Percentiles rank a stretch among this genome's conserved stretches.
phyloP scores from a whole-genome alignment of 2,888 invertebrate species.

The Sceliomorpha sp. region DNA sequence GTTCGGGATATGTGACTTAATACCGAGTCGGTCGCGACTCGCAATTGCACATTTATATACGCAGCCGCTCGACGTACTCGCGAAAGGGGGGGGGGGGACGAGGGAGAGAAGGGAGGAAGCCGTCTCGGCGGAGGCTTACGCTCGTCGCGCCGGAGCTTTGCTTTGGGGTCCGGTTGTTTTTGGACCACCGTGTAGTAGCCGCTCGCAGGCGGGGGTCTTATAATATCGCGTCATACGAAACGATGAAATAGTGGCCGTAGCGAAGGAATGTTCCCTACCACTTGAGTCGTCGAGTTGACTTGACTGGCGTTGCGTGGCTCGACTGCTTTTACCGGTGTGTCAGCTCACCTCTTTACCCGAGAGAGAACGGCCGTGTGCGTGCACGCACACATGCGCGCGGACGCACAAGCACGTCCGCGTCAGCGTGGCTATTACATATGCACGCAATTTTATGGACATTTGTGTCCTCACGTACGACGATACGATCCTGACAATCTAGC shows the following conservation, averaged over 20 bases:
- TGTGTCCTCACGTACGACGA: constrained; percentile 13
- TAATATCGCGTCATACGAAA: constrained; percentile 80
- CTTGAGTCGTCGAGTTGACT: constrained; percentile 78
- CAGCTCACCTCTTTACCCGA: constrained; percentile 60
- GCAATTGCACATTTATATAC: constrained; percentile 49
- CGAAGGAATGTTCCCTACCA: constrained; percentile 79
- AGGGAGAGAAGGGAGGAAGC: background rate
- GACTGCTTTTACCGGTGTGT: constrained; percentile 70
- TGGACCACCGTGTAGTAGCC: constrained; percentile 78
- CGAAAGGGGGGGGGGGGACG: constrained; percentile 3
- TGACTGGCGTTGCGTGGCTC: constrained; percentile 74
- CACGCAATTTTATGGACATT: constrained; percentile 36
- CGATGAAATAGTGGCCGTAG: constrained; percentile 80
- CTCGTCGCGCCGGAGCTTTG: no score
- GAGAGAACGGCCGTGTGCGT: constrained; percentile 14
- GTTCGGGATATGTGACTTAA: constrained; percentile 39
- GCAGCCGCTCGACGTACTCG: constrained; percentile 5
- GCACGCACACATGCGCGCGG: constrained; percentile 9
- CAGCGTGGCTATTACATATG: constrained; percentile 11
- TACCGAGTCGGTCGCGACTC: constrained; percentile 4
- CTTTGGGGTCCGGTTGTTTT: constrained; percentile 65
- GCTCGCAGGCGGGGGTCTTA: constrained; percentile 79
- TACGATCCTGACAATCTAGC: constrained; percentile 17
- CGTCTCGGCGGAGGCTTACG: no score
- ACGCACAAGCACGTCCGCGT: constrained; percentile 10